These are phyloP conservation scores for Spongia lamella DNA, from an alignment of 37 sponge, comb jelly and placozoan genomes.

Conservation along the genomic window DNA sequence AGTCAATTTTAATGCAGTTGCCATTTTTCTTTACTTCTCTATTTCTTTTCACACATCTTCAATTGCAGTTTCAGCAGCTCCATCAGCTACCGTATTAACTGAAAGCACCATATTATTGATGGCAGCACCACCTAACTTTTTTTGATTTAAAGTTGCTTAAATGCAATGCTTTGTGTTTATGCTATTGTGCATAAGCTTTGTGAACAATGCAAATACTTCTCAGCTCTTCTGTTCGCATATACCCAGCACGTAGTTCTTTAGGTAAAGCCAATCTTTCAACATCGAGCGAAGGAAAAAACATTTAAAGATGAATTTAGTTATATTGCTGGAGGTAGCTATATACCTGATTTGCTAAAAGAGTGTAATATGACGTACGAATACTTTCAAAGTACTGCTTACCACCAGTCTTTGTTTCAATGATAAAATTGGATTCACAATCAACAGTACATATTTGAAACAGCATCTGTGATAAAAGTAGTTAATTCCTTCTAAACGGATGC, in stretches of 20 bases:
- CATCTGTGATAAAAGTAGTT: too few relatives aligned
- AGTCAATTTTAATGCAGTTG: too few relatives aligned
- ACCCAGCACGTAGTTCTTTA: slow-evolving; percentile 25
- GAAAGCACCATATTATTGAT: slow-evolving; percentile 22
- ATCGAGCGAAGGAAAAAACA: slow-evolving; percentile 10
- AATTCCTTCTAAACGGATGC: too few relatives aligned
- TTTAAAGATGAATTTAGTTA: not conserved
- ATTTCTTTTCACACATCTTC: too few relatives aligned
- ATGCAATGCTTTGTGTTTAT: too few relatives aligned
- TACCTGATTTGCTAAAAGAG: not conserved
- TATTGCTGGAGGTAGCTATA: not conserved
- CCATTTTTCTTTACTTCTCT: too few relatives aligned
- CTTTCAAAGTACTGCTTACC: not conserved
- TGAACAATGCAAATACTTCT: not conserved
- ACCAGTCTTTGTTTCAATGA: too few relatives aligned
- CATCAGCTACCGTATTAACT: slow-evolving; percentile 27
- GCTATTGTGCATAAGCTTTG: too few relatives aligned
- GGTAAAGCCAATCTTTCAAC: slow-evolving; percentile 15
- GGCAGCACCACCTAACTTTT: slow-evolving; percentile 17
- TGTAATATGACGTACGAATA: slow-evolving; percentile 7
- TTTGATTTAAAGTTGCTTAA: slow-evolving; percentile 15
- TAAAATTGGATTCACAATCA: too few relatives aligned
- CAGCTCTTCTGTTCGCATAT: slow-evolving; percentile 36
- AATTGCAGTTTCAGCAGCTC: too few relatives aligned
- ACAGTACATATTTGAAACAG: too few relatives aligned